Base-by-base conservation (phyloP, 2,888 invertebrate species). In the Temnothorax ravouxi region DNA sequence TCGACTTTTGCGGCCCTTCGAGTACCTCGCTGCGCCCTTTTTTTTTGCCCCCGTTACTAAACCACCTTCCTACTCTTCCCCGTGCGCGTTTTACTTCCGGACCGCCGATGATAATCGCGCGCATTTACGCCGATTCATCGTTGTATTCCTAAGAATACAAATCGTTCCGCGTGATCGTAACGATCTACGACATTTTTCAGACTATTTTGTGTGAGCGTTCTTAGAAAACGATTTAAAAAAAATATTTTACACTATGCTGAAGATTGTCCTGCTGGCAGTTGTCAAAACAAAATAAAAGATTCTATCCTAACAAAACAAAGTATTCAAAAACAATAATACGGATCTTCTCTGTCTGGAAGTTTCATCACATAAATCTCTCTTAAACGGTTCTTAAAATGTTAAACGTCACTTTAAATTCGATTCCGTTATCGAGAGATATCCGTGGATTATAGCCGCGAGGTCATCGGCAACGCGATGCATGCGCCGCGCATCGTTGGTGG, bases 1-100 rank as follows among this genome's bases (percentile, higher is more conserved):
- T 88, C 81, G 86, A 79, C 85, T 87, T 79, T 75, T 83, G 74
- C 79, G 77, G 76, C 89, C 88, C 85, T 86, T 88, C 87, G 85
- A 87, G 85, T 82, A 84, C 64, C 76, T 85, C 69, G 86, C 47
- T 15, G 29, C 75, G 62, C 66, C 50, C 15, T 62, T 86, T 76
- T 71, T 71, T 71, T 54, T 61, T 54, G 29, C 71, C 15, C 47
- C 44, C 44, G 69, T 79, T 66, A 59, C 21, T 25, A 2, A 11
- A 18, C 52, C n/a, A 18, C 59, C 50, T 66, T 38, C n/a, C 62
- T 41, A 38, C 54, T 77, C 59, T 25, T 56, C 84, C 52, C 61
- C 74, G 54, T 74, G 9, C 72, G 54, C 83, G 67, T 66, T 74
- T 79, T 84, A 80, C 84, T 85, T 83, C 87, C 86, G 69, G 86